Conservation (phyloP, 1,140 invertebrate species). For the Globodera rostochiensis region DNA sequence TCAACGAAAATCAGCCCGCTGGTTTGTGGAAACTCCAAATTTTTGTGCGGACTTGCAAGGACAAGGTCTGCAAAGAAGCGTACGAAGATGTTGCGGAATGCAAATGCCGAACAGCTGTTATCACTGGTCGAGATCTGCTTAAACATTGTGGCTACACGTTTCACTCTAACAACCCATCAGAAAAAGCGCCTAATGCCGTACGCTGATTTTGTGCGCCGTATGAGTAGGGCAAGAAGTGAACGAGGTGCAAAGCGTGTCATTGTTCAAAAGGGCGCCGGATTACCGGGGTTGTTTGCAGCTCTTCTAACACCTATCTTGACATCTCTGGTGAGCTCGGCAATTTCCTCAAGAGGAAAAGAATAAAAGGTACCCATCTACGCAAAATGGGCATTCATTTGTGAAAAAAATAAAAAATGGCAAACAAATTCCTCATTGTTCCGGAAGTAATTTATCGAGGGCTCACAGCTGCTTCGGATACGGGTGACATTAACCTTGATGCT, state of each 20-base stretch:
- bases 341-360: background rate
- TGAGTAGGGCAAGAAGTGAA: conserved; percentile 27
- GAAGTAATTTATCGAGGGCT: conserved; percentile 28
- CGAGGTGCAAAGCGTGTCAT: background rate
- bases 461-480: background rate
- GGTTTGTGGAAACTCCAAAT: background rate
- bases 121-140: conserved; percentile 31
- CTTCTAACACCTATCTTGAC: background rate
- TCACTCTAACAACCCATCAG: conserved; percentile 18
- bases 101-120: conserved; percentile 2
- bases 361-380: background rate
- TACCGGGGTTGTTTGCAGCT: background rate
- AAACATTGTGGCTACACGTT: conserved; percentile 21
- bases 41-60: background rate
- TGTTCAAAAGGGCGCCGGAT: background rate
- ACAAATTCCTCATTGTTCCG: conserved; percentile 28
- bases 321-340: background rate
- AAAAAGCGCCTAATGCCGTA: conserved; percentile 24
- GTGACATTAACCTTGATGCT: background rate
- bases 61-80: conserved; percentile 16
- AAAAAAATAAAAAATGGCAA: conserved; percentile 8
- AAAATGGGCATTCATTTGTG: background rate
- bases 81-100: background rate
- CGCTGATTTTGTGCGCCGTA: conserved; percentile 28
- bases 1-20: background rate